Evolutionary conservation across 2,888 invertebrate genomes (phyloP).

Genomic region (Hypercompe scribonia): DNA sequence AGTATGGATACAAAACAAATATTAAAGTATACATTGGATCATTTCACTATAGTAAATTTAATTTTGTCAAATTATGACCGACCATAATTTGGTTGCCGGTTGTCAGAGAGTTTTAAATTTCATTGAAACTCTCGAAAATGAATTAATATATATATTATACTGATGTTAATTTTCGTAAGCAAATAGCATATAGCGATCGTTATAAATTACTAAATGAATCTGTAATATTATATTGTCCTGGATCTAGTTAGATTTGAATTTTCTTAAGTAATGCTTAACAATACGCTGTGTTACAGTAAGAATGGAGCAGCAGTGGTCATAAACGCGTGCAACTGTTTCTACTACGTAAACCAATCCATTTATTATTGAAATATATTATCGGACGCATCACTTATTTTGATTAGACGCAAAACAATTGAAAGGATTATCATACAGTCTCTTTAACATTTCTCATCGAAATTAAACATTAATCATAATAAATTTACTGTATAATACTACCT

Average conservation of each 20-base stretch:
- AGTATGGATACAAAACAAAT: neutral
- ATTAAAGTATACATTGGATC: neutral
- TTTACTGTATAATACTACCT: neutral
- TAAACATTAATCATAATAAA: neutral
- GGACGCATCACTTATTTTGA: too few species aligned
- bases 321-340: too few species aligned
- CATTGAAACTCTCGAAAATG: constrained; percentile 25
- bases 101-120: constrained; percentile 39
- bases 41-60: neutral
- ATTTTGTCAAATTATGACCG: neutral
- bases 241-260: too few species aligned
- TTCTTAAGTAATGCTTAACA: too few species aligned
- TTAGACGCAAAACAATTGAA: too few species aligned
- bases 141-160: constrained; percentile 30
- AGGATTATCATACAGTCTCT: neutral
- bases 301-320: too few species aligned
- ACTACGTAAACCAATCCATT: too few species aligned
- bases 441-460: neutral
- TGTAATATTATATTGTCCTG: too few species aligned
- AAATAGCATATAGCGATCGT: constrained; percentile 15
- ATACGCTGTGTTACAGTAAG: too few species aligned
- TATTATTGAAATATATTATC: too few species aligned
- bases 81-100: constrained; percentile 29
- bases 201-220: too few species aligned
- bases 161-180: constrained; percentile 24